These are phyloP conservation scores for Gadus chalcogrammus DNA, from an alignment of 2,113 vertebrate species.

Conservation along the genomic window DNA sequence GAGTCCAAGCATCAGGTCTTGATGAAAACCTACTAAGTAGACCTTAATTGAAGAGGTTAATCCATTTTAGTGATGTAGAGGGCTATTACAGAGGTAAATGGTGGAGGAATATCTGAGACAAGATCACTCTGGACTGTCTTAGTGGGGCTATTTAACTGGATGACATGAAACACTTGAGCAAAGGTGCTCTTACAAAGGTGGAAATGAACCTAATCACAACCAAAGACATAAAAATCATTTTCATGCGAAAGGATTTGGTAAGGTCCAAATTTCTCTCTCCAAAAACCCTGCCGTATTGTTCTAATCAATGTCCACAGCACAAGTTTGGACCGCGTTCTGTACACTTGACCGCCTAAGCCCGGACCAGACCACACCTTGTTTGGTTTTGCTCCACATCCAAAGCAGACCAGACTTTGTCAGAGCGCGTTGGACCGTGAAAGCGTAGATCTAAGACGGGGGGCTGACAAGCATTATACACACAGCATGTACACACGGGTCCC, in stretches of 20 bases:
- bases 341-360: constrained; percentile 40
- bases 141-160: not conserved
- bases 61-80: constrained; percentile 63
- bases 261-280: not conserved
- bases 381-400: constrained; percentile 57
- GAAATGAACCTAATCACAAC: too few species aligned
- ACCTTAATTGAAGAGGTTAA: constrained; percentile 60
- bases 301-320: constrained; percentile 12
- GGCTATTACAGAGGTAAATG: constrained; percentile 48
- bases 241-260: not conserved
- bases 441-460: constrained; percentile 54
- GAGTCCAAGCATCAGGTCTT: constrained; percentile 54
- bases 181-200: too few species aligned
- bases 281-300: constrained; percentile 1
- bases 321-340: constrained; percentile 37
- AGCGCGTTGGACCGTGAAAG: constrained; percentile 58
- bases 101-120: constrained; percentile 53
- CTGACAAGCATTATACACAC: constrained; percentile 39
- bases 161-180: not conserved
- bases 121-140: constrained; percentile 37
- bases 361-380: constrained; percentile 49
- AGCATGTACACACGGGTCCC: constrained; percentile 37
- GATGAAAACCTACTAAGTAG: constrained; percentile 67
- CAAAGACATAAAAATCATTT: too few species aligned
- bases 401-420: constrained; percentile 56